Evolutionary conservation across 2,797 vertebrate genomes (phyloP).

Genomic region (Xerus rutilus): DNA sequence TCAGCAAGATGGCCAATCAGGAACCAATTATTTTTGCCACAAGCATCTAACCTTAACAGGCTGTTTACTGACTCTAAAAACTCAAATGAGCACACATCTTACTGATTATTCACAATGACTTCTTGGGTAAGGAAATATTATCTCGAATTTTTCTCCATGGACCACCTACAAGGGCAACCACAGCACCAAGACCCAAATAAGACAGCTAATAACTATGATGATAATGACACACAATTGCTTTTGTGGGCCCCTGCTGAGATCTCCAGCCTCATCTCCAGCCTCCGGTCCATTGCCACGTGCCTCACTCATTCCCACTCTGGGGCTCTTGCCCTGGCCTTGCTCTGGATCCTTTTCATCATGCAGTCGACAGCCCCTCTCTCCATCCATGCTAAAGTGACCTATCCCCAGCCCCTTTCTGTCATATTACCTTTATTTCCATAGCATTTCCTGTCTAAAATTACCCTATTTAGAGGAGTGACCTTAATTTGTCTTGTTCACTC

Average conservation of each 20-base stretch:
- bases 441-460: background rate
- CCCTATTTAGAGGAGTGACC: background rate
- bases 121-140: background rate
- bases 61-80: background rate
- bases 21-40: background rate
- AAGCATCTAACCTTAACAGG: background rate
- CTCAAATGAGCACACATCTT: background rate
- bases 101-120: background rate
- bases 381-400: background rate
- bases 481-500: background rate
- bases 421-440: background rate
- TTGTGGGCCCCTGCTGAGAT: background rate
- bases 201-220: fast-evolving
- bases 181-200: background rate
- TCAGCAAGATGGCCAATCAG: background rate
- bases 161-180: constrained; percentile 15
- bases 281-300: background rate
- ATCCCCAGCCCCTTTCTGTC: background rate
- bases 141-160: background rate
- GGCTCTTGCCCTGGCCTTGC: background rate
- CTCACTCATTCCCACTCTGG: fast-evolving
- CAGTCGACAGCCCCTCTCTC: background rate
- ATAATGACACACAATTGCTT: background rate
- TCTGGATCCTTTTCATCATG: background rate
- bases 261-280: background rate